A percentile compares a stretch with the other conserved stretches of the same genome.
Conservation (phyloP, 2,888 invertebrate species). For the Idaea biselata region DNA sequence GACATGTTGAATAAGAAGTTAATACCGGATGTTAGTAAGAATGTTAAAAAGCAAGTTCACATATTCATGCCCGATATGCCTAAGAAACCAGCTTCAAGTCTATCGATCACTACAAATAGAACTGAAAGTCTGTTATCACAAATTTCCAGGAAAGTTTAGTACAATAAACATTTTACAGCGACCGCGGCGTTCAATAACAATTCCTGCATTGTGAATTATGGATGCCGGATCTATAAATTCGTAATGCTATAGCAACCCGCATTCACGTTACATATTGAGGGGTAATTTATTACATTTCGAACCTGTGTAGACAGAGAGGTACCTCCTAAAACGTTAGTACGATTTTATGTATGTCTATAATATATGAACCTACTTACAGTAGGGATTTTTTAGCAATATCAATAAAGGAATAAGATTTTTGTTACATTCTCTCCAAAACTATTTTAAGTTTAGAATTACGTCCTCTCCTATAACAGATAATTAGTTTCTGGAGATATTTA, state of each 20-base stretch:
- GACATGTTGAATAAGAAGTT: constrained; percentile 67
- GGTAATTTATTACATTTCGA: constrained; percentile 16
- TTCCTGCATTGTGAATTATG: not conserved
- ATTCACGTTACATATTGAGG: constrained; percentile 15
- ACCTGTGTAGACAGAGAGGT: constrained; percentile 3
- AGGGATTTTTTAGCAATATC: not conserved
- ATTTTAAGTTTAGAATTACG: not conserved
- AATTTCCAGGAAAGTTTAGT: constrained; percentile 40
- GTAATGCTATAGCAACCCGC: constrained; percentile 5
- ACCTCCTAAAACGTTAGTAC: not conserved
- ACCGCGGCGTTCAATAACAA: not conserved
- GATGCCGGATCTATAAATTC: constrained; percentile 9
- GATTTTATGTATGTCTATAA: constrained; percentile 8
- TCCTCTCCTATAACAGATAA: not conserved
- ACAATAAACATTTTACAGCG: constrained; percentile 29
- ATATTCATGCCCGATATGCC: constrained; percentile 86
- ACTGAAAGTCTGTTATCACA: constrained; percentile 63
- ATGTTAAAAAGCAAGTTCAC: constrained; percentile 84
- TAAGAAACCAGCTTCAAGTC: constrained; percentile 64
- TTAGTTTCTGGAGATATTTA: too few relatives aligned
- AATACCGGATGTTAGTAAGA: constrained; percentile 63
- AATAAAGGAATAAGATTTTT: not conserved
- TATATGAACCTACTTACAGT: too few relatives aligned
- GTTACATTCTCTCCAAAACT: not conserved
- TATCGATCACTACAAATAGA: constrained; percentile 49